Percentiles rank a stretch among this genome's conserved stretches.
Conservation (phyloP, 1,140 invertebrate genomes). For the Bombyx mandarina region DNA sequence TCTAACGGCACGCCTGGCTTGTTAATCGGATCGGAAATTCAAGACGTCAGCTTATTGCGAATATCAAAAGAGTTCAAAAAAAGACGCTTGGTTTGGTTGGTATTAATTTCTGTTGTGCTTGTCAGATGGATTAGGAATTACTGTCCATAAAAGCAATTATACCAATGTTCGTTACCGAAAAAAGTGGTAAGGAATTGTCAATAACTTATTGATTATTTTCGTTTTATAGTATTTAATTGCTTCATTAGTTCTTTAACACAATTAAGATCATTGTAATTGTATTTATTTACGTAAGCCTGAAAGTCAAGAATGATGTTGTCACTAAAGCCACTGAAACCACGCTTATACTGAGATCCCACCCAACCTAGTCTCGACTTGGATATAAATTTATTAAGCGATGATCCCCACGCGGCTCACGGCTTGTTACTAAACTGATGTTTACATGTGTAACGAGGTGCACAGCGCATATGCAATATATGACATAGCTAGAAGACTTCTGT, state of each 20-base stretch:
- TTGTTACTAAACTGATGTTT: conserved; percentile 21
- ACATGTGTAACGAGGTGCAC: conserved; percentile 8
- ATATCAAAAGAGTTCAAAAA: too few species aligned
- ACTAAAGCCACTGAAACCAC: background rate
- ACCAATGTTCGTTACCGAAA: too few species aligned
- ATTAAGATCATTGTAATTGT: background rate
- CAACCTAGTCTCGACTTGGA: background rate
- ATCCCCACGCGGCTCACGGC: conserved; percentile 11
- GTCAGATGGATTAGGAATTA: too few species aligned
- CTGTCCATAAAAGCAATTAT: too few species aligned
- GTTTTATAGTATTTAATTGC: background rate
- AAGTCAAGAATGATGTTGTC: background rate
- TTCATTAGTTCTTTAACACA: background rate
- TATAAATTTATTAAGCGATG: conserved; percentile 19
- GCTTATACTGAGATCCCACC: background rate
- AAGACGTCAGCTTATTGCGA: too few species aligned
- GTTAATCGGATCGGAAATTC: too few species aligned
- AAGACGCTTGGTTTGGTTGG: too few species aligned
- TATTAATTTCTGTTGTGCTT: too few species aligned
- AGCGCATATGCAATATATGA: background rate
- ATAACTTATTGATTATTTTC: too few species aligned
- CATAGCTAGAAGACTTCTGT: too few species aligned
- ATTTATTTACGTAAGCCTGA: background rate
- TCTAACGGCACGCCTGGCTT: too few species aligned
- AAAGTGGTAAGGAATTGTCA: too few species aligned